Evolutionary conservation across 2,888 invertebrate genomes (phyloP), one percentile per base, ranked within the genome.

Genomic region (Eupithecia vulgata): DNA sequence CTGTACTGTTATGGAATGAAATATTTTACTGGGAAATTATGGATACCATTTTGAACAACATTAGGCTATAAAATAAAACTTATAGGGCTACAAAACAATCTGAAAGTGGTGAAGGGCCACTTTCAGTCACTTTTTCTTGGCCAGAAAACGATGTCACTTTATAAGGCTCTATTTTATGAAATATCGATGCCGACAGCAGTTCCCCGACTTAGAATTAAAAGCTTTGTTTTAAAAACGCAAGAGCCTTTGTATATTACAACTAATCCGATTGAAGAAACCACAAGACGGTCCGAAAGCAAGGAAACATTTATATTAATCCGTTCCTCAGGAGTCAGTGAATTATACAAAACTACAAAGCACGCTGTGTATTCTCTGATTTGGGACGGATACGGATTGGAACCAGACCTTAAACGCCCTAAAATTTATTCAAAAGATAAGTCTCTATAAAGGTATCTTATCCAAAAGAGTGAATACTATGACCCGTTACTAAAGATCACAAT

Each of bases 401-500:
- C 12, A 52, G 12, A 5, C 52, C 21, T 52, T 0, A 52, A 52
- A 52, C 45, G 45, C 17, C 17, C 45, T 30, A 15, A 61, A 17
- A 61, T 34, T 65, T 37, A 40, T 21, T n/a, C 37, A 66, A 57
- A 42, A 17, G 45, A 57, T 66, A 45, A 67, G 42, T 62, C 71
- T 21, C 40, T 21, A 25, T 68, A 40, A 45, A 67, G 15, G 37
- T 40, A 70, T 61, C 42, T 21, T 64, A 35, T 65, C 59, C 67
- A 57, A 70, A 72, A 52, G 57, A 37, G 25, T 34, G 64, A 61
- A 68, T 59, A 66, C 48, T 48, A 65, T 42, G 68, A 64, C 40
- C 71, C 70, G 76, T 64, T 68, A 74, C 69, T 67, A 73, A 77
- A 78, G 77, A 77, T 79, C 68, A 76, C 78, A 78, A 76, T 78